phyloP scores from a whole-genome alignment of 2,888 invertebrate genomes.

The Tineola bisselliella region DNA sequence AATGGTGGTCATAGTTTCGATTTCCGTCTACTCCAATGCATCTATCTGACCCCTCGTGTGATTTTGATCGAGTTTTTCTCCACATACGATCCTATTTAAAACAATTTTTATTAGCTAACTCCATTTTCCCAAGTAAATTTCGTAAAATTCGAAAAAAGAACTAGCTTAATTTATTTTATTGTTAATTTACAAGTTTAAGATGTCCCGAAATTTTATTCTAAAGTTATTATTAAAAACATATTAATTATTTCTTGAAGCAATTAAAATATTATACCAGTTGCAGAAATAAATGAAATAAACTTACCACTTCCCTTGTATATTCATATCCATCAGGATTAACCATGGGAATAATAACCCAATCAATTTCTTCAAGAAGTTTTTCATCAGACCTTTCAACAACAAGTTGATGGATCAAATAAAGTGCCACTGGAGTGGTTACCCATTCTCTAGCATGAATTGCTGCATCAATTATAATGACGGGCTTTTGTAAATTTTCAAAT shows the following conservation, averaged over 20 bases:
- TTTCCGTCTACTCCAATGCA: conserved; percentile 82
- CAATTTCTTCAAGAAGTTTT: conserved; percentile 63
- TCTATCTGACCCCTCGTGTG: conserved; percentile 35
- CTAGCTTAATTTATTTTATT: no score
- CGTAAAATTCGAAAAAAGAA: no score
- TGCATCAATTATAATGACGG: conserved; percentile 69
- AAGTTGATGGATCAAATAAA: conserved; percentile 74
- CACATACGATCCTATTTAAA: conserved; percentile 69
- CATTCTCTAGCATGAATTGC: conserved; percentile 77
- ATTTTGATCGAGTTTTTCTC: conserved; percentile 74
- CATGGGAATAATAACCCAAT: conserved; percentile 75
- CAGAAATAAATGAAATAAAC: conserved; percentile 18
- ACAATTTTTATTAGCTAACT: no score
- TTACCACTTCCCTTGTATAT: conserved; percentile 64
- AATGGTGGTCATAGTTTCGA: conserved; percentile 78
- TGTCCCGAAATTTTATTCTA: no score
- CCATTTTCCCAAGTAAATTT: no score
- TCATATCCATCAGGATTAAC: conserved; percentile 82
- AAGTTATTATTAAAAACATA: no score
- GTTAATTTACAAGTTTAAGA: no score
- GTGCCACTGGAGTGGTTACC: conserved; percentile 74
- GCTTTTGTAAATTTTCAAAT: conserved; percentile 53
- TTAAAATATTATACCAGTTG: no score
- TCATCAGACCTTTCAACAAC: conserved; percentile 63
- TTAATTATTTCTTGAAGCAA: no score